phyloP scores from a whole-genome alignment of 2,113 vertebrate genomes.

The Spea bombifrons region DNA sequence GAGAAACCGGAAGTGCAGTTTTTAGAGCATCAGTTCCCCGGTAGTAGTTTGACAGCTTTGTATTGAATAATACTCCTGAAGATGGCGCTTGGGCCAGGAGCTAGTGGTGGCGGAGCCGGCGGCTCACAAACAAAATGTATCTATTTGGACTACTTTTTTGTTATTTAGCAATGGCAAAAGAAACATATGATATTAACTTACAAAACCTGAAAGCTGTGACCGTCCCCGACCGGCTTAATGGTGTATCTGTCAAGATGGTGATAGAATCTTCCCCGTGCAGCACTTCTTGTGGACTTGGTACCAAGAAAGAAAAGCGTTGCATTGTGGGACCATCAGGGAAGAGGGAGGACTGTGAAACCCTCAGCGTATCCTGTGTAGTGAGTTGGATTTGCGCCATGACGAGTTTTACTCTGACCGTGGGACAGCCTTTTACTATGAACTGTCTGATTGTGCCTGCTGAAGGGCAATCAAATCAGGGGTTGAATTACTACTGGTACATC shows the following conservation, averaged over 20 bases:
- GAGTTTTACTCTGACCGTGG: conserved; percentile 59
- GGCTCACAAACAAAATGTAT: no score
- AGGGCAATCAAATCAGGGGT: conserved; percentile 55
- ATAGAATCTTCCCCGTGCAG: conserved; percentile 72
- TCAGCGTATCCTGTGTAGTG: conserved; percentile 62
- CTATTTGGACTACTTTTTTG: no score
- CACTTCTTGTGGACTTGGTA: conserved; percentile 79
- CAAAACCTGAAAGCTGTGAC: conserved; percentile 24
- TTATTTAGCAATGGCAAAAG: no score
- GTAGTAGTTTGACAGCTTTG: no score
- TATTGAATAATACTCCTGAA: no score
- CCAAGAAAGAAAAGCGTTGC: conserved; percentile 71
- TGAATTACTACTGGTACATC: conserved; percentile 71
- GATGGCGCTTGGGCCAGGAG: no score
- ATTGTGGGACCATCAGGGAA: conserved; percentile 44
- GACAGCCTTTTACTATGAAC: conserved; percentile 63
- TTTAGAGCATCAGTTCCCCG: no score
- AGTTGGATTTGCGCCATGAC: conserved; percentile 75
- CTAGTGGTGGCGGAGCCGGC: no score
- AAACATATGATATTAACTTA: no score
- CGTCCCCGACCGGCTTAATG: conserved; percentile 49
- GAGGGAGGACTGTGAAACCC: conserved; percentile 52
- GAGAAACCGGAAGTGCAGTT: no score
- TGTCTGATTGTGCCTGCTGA: conserved; percentile 66
- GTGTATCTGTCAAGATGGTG: conserved; percentile 47